Percentiles rank a stretch among this genome's conserved stretches.
Evolutionary conservation across 1,140 invertebrate species (phyloP).

Genomic region (Macrostomum lignano): DNA sequence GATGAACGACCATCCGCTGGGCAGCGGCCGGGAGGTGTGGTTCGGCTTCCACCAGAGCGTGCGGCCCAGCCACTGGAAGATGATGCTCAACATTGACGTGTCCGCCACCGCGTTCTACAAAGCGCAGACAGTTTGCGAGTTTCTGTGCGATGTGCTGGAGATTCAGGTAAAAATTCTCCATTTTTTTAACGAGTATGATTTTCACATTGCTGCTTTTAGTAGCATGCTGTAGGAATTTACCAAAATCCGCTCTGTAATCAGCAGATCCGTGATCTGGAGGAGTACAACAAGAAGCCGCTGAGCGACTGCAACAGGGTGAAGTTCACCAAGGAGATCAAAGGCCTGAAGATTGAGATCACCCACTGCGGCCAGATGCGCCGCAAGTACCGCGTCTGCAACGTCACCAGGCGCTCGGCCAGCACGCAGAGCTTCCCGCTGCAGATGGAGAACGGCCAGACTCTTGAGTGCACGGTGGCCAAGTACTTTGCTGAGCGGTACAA

Average conservation of each 20-base stretch:
- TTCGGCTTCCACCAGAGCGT: constrained; percentile 99
- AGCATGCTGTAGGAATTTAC: no score
- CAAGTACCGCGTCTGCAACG: constrained; percentile 95
- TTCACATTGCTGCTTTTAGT: no score
- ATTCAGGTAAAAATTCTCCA: no score
- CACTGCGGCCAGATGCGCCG: constrained; percentile 93
- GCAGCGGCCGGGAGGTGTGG: constrained; percentile 95
- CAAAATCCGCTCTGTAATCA: no score
- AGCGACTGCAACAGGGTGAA: constrained; percentile 96
- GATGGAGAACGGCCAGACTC: constrained; percentile 89
- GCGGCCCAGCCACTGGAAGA: constrained; percentile 95
- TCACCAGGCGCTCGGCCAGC: constrained; percentile 60
- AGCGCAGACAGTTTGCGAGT: constrained; percentile 94
- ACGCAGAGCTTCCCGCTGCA: constrained; percentile 68
- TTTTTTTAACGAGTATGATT: no score
- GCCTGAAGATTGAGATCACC: constrained; percentile 94
- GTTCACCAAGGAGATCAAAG: constrained; percentile 99
- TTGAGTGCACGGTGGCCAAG: constrained; percentile 97
- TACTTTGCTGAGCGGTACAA: constrained; percentile 99
- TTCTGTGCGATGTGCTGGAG: constrained; percentile 98
- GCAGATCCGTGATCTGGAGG: no score
- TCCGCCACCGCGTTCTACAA: constrained; percentile 99
- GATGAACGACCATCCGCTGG: constrained; percentile 84
- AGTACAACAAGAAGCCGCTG: constrained; percentile 76
- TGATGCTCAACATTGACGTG: constrained; percentile 99